Percentiles rank a stretch among this genome's conserved stretches.
Evolutionary conservation across 2,888 invertebrate species (phyloP).

Genomic region (Corbicula japonica): DNA sequence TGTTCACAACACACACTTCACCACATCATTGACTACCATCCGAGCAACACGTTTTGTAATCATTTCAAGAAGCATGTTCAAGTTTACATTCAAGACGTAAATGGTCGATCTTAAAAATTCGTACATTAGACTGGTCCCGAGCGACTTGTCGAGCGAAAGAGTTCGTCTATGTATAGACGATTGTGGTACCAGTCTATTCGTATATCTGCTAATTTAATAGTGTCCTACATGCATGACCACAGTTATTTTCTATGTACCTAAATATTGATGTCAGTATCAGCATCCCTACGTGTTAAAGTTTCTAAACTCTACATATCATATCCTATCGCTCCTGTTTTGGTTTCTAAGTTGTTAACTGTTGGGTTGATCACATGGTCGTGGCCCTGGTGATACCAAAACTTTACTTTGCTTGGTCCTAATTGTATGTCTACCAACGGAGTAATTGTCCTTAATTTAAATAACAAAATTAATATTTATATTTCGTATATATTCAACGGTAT

Average conservation of each 20-base stretch:
- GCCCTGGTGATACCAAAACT: slow-evolving; percentile 2
- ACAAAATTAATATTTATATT: neutral
- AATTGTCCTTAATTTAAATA: neutral
- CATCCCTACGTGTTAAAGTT: neutral
- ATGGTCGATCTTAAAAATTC: too few species aligned
- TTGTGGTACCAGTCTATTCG: too few species aligned
- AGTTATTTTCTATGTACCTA: neutral
- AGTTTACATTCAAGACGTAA: too few species aligned
- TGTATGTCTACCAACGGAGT: neutral
- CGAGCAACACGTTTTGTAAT: too few species aligned
- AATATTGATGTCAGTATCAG: neutral
- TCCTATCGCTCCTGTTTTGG: neutral
- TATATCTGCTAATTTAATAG: too few species aligned
- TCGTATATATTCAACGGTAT: neutral
- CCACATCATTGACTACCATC: neutral
- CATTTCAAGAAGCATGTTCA: too few species aligned
- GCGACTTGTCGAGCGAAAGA: too few species aligned
- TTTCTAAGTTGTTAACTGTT: neutral
- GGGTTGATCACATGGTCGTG: neutral
- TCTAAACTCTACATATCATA: neutral
- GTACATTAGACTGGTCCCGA: too few species aligned
- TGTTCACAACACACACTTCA: neutral
- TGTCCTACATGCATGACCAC: neutral
- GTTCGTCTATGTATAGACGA: too few species aligned
- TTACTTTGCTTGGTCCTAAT: neutral